Evolutionary conservation across 2,113 vertebrate species (phyloP).

Genomic region (Nesospiza acunhae): DNA sequence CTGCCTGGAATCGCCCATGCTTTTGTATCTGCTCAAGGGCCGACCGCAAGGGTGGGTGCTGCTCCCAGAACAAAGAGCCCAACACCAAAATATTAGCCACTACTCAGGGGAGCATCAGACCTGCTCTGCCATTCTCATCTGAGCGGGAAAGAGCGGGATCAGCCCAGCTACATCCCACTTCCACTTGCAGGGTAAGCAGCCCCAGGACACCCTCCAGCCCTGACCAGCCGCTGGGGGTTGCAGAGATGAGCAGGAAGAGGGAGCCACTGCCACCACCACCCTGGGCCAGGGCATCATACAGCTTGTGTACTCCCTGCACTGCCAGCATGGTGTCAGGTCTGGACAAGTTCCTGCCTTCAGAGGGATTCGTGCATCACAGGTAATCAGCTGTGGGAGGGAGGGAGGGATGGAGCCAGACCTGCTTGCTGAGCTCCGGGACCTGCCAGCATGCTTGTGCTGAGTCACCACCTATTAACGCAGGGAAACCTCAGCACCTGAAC

Average conservation of each 20-base stretch:
- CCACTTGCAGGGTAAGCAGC: background rate
- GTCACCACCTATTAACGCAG: constrained; percentile 59
- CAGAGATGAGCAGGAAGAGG: rapidly evolving
- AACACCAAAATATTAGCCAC: background rate
- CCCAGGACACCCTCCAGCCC: background rate
- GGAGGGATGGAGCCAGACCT: constrained; percentile 69
- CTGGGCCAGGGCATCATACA: background rate
- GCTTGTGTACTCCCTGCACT: background rate
- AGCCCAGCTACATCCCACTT: background rate
- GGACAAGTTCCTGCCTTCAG: constrained; percentile 47
- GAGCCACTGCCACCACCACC: background rate
- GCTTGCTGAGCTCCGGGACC: constrained; percentile 55
- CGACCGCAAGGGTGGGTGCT: background rate
- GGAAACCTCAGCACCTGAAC: constrained; percentile 62
- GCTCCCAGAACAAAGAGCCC: background rate
- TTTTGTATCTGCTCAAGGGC: background rate
- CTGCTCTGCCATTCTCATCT: background rate
- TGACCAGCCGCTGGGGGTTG: rapidly evolving
- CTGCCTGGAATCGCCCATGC: background rate
- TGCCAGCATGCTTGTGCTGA: constrained; percentile 57
- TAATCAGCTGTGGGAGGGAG: constrained; percentile 58
- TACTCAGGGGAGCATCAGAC: background rate
- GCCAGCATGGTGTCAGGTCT: constrained; percentile 24
- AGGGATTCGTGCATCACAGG: constrained; percentile 40
- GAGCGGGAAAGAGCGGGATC: background rate